Evolutionary conservation across 2,797 vertebrate genomes (phyloP).

Genomic region (Gymnodraco acuticeps): DNA sequence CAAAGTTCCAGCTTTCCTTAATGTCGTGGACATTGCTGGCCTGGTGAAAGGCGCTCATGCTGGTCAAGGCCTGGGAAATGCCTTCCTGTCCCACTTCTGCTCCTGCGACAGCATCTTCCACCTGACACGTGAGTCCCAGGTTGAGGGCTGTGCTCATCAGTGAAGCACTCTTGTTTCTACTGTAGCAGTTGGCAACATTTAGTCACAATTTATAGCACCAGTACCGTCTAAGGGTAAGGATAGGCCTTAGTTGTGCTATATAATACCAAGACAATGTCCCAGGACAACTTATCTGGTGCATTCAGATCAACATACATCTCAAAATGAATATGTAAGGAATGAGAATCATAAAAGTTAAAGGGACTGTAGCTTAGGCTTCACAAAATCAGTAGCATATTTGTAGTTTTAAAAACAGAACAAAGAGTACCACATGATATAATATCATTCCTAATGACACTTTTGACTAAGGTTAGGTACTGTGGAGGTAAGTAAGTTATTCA

Average conservation of each 20-base stretch:
- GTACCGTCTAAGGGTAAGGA: slow-evolving; percentile 22
- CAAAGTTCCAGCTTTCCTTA: slow-evolving; percentile 96
- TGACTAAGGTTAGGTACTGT: slow-evolving; percentile 44
- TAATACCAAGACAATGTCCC: slow-evolving; percentile 14
- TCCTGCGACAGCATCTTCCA: slow-evolving; percentile 96
- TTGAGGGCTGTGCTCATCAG: background rate
- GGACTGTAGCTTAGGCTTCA: slow-evolving; percentile 43
- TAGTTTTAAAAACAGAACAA: slow-evolving; percentile 51
- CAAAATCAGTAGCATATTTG: slow-evolving; percentile 52
- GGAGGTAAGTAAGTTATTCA: slow-evolving; percentile 51
- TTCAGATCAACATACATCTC: slow-evolving; percentile 57
- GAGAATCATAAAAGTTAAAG: slow-evolving; percentile 44
- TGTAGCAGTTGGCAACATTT: background rate
- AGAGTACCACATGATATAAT: slow-evolving; percentile 41
- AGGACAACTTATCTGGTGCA: slow-evolving; percentile 36
- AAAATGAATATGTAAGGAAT: slow-evolving; percentile 50
- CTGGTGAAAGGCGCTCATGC: slow-evolving; percentile 96
- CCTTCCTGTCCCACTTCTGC: slow-evolving; percentile 96
- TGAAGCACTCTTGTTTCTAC: background rate
- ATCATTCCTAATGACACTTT: slow-evolving; percentile 55
- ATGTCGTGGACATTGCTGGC: slow-evolving; percentile 96
- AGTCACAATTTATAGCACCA: slow-evolving; percentile 3
- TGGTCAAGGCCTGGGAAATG: slow-evolving; percentile 95
- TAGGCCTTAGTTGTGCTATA: slow-evolving; percentile 5
- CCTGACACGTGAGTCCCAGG: slow-evolving; percentile 91